phyloP scores from a whole-genome alignment of 2,113 vertebrate genomes.

The Mus spicilegus region DNA sequence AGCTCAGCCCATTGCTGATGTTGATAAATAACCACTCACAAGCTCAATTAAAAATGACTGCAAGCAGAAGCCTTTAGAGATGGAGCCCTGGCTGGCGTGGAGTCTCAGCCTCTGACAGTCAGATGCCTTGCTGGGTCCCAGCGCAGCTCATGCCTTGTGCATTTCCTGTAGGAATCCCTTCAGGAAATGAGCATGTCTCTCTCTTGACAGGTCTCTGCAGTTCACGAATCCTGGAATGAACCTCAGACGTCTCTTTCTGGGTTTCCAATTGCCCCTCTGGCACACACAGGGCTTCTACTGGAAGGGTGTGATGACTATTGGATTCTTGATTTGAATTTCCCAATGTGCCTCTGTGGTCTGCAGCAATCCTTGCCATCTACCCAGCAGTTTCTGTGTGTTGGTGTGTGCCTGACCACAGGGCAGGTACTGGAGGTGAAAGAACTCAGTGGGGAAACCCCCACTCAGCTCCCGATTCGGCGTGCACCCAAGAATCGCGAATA shows the following conservation, averaged over 20 bases:
- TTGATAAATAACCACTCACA: neutral
- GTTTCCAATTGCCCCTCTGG: neutral
- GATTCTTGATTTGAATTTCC: neutral
- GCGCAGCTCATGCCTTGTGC: neutral
- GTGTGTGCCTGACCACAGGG: rapidly evolving
- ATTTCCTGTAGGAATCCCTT: neutral
- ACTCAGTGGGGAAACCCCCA: too few species aligned
- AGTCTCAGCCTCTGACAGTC: neutral
- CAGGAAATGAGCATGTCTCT: neutral
- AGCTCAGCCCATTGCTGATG: neutral
- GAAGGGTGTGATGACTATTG: neutral
- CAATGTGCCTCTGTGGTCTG: neutral
- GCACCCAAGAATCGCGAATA: too few species aligned
- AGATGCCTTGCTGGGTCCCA: neutral
- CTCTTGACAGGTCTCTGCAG: neutral
- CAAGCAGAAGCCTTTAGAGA: neutral
- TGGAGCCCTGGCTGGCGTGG: neutral
- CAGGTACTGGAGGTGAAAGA: neutral
- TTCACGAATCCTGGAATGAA: conserved; percentile 64
- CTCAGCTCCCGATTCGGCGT: too few species aligned
- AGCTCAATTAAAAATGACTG: neutral
- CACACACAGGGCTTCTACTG: neutral
- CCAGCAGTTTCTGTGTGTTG: neutral
- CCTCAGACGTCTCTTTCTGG: neutral
- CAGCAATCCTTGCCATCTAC: neutral